Evolutionary conservation across 2,113 vertebrate species (phyloP), one percentile per base, ranked within the genome.

Genomic region (Sterna hirundo): DNA sequence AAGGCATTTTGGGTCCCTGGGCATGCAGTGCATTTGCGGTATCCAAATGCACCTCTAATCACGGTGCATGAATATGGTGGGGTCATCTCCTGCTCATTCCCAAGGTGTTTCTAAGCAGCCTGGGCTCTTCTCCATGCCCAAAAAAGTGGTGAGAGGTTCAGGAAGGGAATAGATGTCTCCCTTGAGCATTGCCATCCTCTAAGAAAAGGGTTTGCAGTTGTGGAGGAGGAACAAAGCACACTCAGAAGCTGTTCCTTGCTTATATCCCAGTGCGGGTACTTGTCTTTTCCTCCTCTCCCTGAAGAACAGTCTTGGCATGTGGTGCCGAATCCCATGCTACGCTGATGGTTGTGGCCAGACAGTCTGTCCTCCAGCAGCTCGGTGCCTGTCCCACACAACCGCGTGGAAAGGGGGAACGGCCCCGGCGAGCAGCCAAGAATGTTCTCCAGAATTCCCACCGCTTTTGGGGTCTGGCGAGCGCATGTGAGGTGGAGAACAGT

Each of bases 401-500:
- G 4, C 52, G 2, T 0, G 18, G 61, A 13, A 69, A 65, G 25
- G 36, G 25, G 6, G 7, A 52, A 70, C 3, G 26, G n/a, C 29
- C 20, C 32, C 29, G 23, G 23, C 0, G 3, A 76, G 30, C 13
- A 9, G 17, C 22, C 15, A 40, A 19, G 64, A n/a, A 36, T 2
- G 3, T 26, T 11, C 1, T 0, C 6, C 1, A 18, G 79, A 58
- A 52, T 72, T 72, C 10, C 29, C 16, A 32, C 57, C 74, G 34
- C 25, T 80, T 54, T 58, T 27, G 62, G 16, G 20, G 11, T n/a
- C 22, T 54, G 71, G 40, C 36, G 40, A 22, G 16, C 2, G 16
- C 2, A 3, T 1, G 26, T 22, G 75, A 70, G 66, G 25, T 3
- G 12, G 21, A 22, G 21, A 23, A 15, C 0, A 4, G 7, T 0